Conservation (phyloP, 2,113 vertebrate genomes). For the Panurus biarmicus region DNA sequence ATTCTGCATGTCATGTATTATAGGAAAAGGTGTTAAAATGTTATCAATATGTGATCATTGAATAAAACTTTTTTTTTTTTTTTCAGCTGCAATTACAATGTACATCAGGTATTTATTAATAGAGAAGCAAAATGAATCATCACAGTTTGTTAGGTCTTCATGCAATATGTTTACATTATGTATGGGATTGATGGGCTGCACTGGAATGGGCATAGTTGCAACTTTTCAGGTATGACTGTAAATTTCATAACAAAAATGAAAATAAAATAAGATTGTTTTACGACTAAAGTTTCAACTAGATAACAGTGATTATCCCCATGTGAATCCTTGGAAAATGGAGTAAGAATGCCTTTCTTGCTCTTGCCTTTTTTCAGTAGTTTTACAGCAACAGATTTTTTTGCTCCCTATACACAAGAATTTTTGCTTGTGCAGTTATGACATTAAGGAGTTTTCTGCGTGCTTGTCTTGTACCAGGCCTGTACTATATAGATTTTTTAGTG, state of each 20-base stretch:
- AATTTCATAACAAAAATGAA: background rate
- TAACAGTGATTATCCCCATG: background rate
- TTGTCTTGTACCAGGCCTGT: background rate
- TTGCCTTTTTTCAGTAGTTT: background rate
- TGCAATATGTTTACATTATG: conserved; percentile 74
- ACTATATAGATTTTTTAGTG: background rate
- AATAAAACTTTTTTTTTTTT: background rate
- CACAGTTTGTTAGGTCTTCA: background rate
- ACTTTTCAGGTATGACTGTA: conserved; percentile 83
- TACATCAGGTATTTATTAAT: conserved; percentile 85
- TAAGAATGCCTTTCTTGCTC: background rate
- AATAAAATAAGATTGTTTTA: background rate
- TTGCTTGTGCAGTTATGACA: background rate
- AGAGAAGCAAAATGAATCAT: conserved; percentile 74
- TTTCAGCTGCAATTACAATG: conserved; percentile 82
- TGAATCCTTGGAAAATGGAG: background rate
- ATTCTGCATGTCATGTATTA: background rate
- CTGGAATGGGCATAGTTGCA: conserved; percentile 88
- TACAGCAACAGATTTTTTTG: background rate
- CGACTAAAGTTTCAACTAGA: background rate
- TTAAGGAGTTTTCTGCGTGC: background rate
- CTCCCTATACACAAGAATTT: background rate
- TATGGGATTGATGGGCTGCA: conserved; percentile 77
- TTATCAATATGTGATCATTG: background rate
- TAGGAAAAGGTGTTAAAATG: background rate